phyloP scores from a whole-genome alignment of 1,140 invertebrate species.

The Lordiphosa clarofinis region DNA sequence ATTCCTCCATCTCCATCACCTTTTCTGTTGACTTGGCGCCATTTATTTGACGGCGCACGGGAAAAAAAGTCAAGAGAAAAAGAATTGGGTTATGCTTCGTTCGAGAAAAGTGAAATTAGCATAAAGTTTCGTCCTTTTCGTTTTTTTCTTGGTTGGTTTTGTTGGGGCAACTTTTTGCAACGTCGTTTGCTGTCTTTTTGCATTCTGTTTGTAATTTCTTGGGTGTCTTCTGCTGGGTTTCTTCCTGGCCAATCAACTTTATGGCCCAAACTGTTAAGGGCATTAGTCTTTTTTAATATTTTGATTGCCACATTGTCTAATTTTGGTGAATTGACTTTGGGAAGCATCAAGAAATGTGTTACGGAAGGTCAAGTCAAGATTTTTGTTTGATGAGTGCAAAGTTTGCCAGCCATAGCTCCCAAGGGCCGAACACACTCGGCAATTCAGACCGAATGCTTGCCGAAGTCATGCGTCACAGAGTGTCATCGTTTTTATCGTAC shows the following conservation, averaged over 20 bases:
- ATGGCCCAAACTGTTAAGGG: conserved; percentile 30
- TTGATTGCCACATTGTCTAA: conserved; percentile 30
- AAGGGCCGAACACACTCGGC: too few relatives aligned
- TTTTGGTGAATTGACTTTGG: conserved; percentile 9
- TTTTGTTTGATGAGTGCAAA: too few relatives aligned
- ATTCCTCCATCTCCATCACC: conserved; percentile 9
- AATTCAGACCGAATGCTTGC: too few relatives aligned
- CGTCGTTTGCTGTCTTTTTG: conserved; percentile 37
- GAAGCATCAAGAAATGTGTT: background rate
- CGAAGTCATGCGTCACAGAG: too few relatives aligned
- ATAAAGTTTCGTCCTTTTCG: conserved; percentile 49
- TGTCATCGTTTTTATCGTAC: too few relatives aligned
- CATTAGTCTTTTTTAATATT: conserved; percentile 37
- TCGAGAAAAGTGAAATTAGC: conserved; percentile 72
- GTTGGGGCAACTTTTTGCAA: conserved; percentile 46
- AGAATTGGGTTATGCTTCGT: conserved; percentile 57
- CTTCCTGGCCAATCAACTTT: conserved; percentile 39
- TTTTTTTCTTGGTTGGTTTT: conserved; percentile 28
- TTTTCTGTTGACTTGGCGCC: conserved; percentile 45
- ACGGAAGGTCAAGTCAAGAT: background rate
- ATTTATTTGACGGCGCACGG: conserved; percentile 35
- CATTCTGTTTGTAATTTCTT: conserved; percentile 53
- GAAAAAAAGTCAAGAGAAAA: conserved; percentile 25
- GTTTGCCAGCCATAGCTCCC: too few relatives aligned
- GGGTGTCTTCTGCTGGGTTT: conserved; percentile 26